phyloP scores from a whole-genome alignment of 2,113 vertebrate species.

The Caracal caracal region DNA sequence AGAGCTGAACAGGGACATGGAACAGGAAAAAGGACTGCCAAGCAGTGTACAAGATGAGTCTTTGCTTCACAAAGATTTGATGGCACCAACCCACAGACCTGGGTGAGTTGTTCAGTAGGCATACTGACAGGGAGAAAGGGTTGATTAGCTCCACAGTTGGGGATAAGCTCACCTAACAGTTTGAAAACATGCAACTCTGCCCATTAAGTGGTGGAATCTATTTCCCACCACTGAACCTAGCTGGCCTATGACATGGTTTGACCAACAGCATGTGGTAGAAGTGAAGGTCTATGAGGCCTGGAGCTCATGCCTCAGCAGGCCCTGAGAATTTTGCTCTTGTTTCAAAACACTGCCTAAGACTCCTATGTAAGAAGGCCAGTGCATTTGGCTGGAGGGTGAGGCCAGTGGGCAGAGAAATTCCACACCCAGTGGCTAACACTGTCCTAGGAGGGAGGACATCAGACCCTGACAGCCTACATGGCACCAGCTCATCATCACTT shows the following conservation, averaged over 20 bases:
- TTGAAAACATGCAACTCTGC: not conserved
- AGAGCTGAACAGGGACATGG: not conserved
- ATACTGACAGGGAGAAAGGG: not conserved
- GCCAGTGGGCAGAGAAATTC: not conserved
- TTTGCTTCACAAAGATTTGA: not conserved
- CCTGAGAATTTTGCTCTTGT: not conserved
- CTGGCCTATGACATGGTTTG: not conserved
- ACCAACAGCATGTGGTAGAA: not conserved
- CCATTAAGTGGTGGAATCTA: not conserved
- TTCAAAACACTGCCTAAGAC: not conserved
- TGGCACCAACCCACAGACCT: not conserved
- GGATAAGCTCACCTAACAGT: not conserved
- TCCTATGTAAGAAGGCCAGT: not conserved
- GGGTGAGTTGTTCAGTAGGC: not conserved
- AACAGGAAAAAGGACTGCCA: not conserved
- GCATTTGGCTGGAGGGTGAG: not conserved
- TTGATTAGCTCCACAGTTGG: not conserved
- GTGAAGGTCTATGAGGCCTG: not conserved
- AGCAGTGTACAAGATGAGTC: not conserved
- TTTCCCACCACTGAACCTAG: not conserved
- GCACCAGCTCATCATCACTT: not conserved
- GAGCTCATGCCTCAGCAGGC: not conserved
- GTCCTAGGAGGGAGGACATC: not conserved
- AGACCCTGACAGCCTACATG: fast-evolving
- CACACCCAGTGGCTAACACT: not conserved